Base-by-base conservation (phyloP, 2,888 invertebrate species). In the Pammene fasciana region DNA sequence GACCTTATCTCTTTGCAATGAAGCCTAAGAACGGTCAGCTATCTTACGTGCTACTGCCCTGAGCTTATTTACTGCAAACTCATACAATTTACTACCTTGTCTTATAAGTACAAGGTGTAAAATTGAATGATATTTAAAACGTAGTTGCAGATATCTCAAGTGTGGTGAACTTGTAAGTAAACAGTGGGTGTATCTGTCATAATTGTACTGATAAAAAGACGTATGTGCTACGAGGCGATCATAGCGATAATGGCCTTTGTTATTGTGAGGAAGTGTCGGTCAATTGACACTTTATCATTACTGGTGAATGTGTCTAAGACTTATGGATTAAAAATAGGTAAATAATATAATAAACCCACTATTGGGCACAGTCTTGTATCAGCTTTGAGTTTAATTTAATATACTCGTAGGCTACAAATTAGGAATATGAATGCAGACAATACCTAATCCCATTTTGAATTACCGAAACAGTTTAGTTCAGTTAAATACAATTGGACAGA, bases 111-210 rank as follows among this genome's bases (percentile, higher is more conserved):
- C 11, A 26, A 26, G 26, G 52, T 26, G 3, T 52, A 52, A 52
- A 52, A 13, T 52, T 13, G 11, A 52, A 52, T 26, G 46, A 6
- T 4, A 16, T 10, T 48, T 18, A 26, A 18, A 26, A 26, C 6
- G 1, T 52, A 0, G 13, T 26, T 52, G 52, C 18, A 52, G 52
- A 52, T 52, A 52, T 38, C 48, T 61, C 5, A 48, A 46, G 34
- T 46, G 38, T 61, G 61, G 48, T 61, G 61, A 61, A 61, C 50
- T 61, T 61, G 48, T 60, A 60, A 48, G 60, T 61, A 50, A 61
- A 61, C 61, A 61, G 50, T 61, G 61, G 36, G 61, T 50, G 61
- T 61, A 48, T 36, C 48, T 61, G 61, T 61, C 38, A 16, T 16
- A 14, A 9, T 3, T 14, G 10, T 36, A 11, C 3, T 5, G 48